phyloP scores from a whole-genome alignment of 2,797 vertebrate species.

The Argya squamiceps region DNA sequence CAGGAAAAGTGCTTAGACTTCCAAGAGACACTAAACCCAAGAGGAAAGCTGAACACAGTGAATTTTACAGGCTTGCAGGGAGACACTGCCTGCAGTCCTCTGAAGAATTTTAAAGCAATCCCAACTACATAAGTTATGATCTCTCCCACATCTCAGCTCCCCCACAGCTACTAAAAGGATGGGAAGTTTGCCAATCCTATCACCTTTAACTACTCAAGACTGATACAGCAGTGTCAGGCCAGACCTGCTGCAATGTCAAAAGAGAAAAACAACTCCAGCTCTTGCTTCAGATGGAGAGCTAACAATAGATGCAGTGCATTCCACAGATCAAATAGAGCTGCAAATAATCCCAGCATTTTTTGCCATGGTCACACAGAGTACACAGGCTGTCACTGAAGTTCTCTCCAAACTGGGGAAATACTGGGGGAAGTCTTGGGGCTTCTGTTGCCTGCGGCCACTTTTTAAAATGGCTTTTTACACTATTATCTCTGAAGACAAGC shows the following conservation, averaged over 20 bases:
- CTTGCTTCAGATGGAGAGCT: slow-evolving; percentile 36
- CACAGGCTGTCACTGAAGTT: neutral
- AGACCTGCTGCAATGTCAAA: neutral
- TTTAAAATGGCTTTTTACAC: neutral
- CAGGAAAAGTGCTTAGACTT: neutral
- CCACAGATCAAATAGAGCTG: slow-evolving; percentile 45
- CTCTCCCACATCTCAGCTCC: neutral
- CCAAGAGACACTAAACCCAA: neutral
- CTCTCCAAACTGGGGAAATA: neutral
- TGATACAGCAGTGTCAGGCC: neutral
- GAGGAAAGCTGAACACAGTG: neutral
- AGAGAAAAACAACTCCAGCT: slow-evolving; percentile 50
- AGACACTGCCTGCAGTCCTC: neutral
- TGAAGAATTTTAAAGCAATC: slow-evolving; percentile 4
- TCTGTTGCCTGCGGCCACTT: neutral
- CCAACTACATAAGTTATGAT: neutral
- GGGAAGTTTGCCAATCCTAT: neutral
- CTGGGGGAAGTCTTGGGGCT: neutral
- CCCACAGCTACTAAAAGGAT: neutral
- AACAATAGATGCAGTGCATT: slow-evolving; percentile 57
- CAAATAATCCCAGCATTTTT: slow-evolving; percentile 50
- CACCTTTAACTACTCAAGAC: slow-evolving; percentile 12
- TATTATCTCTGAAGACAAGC: neutral
- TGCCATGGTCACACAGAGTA: neutral
- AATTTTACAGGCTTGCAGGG: neutral